Evolutionary conservation across 1,140 invertebrate genomes (phyloP), one percentile per base, ranked within the genome.

Genomic region (Zaprionus inermis): DNA sequence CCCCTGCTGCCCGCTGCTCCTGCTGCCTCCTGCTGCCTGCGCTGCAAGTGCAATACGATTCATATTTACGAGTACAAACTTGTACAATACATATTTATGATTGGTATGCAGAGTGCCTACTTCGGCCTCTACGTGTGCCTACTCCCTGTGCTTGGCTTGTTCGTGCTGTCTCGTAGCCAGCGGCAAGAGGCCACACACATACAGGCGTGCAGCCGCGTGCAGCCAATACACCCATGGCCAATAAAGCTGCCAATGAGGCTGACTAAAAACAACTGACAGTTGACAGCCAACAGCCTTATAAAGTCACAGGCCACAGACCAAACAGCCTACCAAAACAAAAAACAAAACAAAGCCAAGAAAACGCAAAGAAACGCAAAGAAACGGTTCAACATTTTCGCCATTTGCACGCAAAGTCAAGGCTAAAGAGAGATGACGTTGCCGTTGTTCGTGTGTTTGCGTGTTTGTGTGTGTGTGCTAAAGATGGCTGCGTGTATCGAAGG

Each of bases 181-280:
- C 56, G 56, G 61, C 44, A 55, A 59, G 16, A 34, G 75, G 51
- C 72, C 72, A 76, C 76, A 78, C 83, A 82, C 83, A 78, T 64
- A 41, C 68, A 56, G 56, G 46, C 38, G 57, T 44, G 11, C 10
- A 32, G 22, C 18, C 18, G 44, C 44, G 44, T 49, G 44, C 44
- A 49, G 44, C 44, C 44, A 49, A 20, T 49, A 22, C 18, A 49
- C n/a, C 32, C 46, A 55, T 65, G 56, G 49, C 79, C 83, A 88
- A 86, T 88, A 86, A 86, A 86, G 79, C 83, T 83, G 83, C 84
- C 83, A 86, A 89, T 86, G 84, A 79, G 76, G 75, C 78, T 28
- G 76, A 58, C 79, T 79, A 79, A 88, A 79, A 82, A 69, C 82
- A 88, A 82, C 76, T 75, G 72, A 75, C 72, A 75, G 55, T 59